Base-by-base conservation (phyloP, 2,888 invertebrate species). In the Ptycholaimellus sp. region DNA sequence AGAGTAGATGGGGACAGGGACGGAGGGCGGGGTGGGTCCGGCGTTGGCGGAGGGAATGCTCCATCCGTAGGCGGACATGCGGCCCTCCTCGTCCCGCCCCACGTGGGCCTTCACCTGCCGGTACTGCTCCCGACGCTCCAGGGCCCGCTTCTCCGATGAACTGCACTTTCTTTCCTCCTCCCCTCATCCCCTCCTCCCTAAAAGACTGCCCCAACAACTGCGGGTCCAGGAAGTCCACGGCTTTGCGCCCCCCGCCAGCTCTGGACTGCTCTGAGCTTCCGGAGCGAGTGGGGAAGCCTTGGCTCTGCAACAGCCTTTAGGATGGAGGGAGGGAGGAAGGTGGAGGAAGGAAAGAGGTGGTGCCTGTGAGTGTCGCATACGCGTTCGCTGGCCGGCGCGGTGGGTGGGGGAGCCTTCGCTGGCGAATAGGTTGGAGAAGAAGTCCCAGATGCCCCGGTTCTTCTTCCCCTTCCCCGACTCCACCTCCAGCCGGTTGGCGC, bases 41-140 rank as follows among this genome's bases (percentile, higher is more conserved):
- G 28, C 20, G 17, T 27, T 19, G 80, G 79, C 30, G 2, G 74
- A 73, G 6, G 87, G 93, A 49, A 96, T 69, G 57, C 85, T 85
- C 96, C 96, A 96, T 2, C 93, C 96, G 55, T 87, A 90, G 2
- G 67, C 68, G 59, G 90, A 85, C 59, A 90, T 68, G 31, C 90
- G 71, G 14, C 47, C 43, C 3, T 46, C 45, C 35, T 90, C 90
- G 57, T 93, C 93, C 58, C 87, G 85, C 44, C 74, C 74, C 19
- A 93, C 90, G 59, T 93, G 90, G 2, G 90, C 90, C 44, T 82
- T 72, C 32, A 93, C 82, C 64, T 82, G 79, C 42, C 65, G 66
- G 55, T 69, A 69, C 62, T 90, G 90, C 53, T 93, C 90, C 43
- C 75, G 70, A 36, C 87, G 68, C 57, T 82, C 82, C 39, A 73